Evolutionary conservation across 2,797 vertebrate species (phyloP), one percentile per base, ranked within the genome.

Genomic region (Crocidura indochinensis): DNA sequence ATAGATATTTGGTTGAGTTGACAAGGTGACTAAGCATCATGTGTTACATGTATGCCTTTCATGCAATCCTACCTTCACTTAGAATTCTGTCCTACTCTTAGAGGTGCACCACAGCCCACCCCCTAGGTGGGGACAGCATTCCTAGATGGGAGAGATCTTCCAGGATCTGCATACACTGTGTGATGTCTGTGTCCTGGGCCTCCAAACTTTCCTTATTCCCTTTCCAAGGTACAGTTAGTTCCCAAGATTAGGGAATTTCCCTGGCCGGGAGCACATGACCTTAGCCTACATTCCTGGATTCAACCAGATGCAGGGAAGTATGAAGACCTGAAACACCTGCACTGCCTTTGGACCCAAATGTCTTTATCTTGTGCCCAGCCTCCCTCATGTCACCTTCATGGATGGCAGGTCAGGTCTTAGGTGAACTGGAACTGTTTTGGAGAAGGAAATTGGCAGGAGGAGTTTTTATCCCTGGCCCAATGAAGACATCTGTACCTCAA

Each of bases 251-350:
- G 26, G 71, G 44, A 91, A 74, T 79, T 75, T 12, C 51, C 94
- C 92, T 51, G 9, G n/a, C 17, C 83, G 78, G 56, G 47, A 84
- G 38, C 88, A 38, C 20, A 44, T 46, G 60, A 83, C 65, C 17
- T 22, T 76, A 24, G 5, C 51, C 53, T 84, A 47, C 83, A 68
- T 91, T 87, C 17, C 31, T 49, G 65, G 31, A 64, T 76, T 5
- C 17, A 79, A 49, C 76, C 89, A 88, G 90, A 60, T 46, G 90
- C 17, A 76, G 29, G 12, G 51, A 53, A 82, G 27, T 12, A 0
- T 65, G 93, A 68, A n/a, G 80, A 60, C 47, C 20, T 6, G 14
- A 87, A 90, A 86, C 82, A 93, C 87, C 60, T 88, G 94, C 91
- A 65, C 26, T 95, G 75, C 69, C 71, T 47, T 76, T 78, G 87